Evolutionary conservation across 1,140 invertebrate species (phyloP).

Genomic region (Gryon sp.): DNA sequence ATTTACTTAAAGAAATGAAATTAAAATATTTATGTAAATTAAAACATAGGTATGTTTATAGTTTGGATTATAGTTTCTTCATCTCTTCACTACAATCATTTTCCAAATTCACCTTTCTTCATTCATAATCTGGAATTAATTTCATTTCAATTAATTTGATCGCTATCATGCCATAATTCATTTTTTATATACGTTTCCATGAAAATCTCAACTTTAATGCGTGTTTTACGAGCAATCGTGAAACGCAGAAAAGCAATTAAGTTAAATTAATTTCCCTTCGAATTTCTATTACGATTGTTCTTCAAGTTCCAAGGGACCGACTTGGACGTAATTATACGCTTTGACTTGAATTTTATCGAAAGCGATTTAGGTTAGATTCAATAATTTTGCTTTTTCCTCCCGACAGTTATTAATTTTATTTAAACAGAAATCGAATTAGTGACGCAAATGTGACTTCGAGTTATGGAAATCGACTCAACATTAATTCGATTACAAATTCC

Average conservation of each 20-base stretch:
- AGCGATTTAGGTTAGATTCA: conserved; percentile 9
- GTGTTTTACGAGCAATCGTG: conserved; percentile 27
- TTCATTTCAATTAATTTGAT: not conserved
- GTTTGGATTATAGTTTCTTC: no score
- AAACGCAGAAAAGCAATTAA: conserved; percentile 22
- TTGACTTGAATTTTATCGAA: conserved; percentile 13
- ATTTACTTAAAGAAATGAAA: no score
- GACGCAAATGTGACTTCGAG: conserved; percentile 28
- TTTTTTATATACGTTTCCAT: conserved; percentile 2
- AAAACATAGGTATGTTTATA: no score
- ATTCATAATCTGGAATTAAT: no score
- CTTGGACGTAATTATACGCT: conserved; percentile 33
- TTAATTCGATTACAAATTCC: conserved; percentile 14
- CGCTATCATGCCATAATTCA: conserved; percentile 11
- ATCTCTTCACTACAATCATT: no score
- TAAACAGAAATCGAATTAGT: conserved; percentile 34
- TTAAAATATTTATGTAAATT: no score
- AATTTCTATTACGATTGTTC: conserved; percentile 39
- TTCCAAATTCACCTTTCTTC: no score
- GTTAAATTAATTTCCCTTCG: conserved; percentile 32
- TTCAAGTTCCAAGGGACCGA: conserved; percentile 31
- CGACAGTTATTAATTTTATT: conserved; percentile 3
- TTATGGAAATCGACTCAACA: conserved; percentile 21
- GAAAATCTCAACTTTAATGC: not conserved
- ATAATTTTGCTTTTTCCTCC: not conserved